phyloP scores from a whole-genome alignment of 2,888 invertebrate genomes.

The Biston betularia region DNA sequence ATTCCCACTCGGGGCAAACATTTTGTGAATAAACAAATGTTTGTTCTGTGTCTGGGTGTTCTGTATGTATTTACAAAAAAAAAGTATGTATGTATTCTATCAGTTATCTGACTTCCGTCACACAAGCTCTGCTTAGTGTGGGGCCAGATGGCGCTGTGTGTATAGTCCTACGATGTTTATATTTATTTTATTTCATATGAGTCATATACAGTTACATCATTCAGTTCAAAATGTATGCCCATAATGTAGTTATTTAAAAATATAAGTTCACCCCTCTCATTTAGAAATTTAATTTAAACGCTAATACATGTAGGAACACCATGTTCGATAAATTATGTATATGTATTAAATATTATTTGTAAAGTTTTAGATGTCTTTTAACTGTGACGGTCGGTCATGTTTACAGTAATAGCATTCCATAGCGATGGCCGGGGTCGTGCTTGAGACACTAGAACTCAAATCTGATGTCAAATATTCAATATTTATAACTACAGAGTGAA shows the following conservation, averaged over 20 bases:
- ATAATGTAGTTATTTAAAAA: slow-evolving; percentile 63
- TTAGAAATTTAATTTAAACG: slow-evolving; percentile 65
- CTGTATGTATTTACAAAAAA: too few species aligned
- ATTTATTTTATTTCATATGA: too few species aligned
- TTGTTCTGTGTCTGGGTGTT: too few species aligned
- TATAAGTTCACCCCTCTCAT: slow-evolving; percentile 68
- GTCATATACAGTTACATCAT: too few species aligned
- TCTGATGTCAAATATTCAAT: slow-evolving; percentile 8
- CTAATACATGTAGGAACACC: slow-evolving; percentile 66
- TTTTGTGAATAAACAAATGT: too few species aligned
- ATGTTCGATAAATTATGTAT: slow-evolving; percentile 62
- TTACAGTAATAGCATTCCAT: slow-evolving; percentile 44
- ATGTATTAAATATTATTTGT: slow-evolving; percentile 47
- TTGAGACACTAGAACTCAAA: not conserved
- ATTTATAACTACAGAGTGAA: slow-evolving; percentile 19
- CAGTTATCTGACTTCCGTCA: too few species aligned
- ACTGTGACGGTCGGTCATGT: slow-evolving; percentile 35
- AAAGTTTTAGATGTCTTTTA: slow-evolving; percentile 46
- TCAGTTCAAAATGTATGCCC: slow-evolving; percentile 64
- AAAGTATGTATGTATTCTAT: too few species aligned
- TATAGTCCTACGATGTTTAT: too few species aligned
- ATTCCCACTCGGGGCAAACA: too few species aligned
- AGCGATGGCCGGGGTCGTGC: slow-evolving; percentile 15
- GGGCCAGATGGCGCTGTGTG: too few species aligned
- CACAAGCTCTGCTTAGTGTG: too few species aligned